Base-by-base conservation (phyloP, 2,797 vertebrate species). In the Percopsis omiscomaycus region DNA sequence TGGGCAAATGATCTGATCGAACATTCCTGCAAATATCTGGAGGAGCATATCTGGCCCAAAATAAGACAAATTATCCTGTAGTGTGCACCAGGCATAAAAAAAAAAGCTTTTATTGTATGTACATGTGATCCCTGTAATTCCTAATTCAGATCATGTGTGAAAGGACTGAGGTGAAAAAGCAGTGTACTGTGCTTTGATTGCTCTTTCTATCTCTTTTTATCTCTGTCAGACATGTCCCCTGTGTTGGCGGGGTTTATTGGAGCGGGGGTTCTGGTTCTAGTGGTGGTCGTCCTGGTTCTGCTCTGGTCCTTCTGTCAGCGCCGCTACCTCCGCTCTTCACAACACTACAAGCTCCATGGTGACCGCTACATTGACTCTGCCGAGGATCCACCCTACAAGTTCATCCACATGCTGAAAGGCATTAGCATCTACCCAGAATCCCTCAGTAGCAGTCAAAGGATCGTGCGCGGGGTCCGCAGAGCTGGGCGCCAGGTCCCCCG, bases 331-430 rank as follows among this genome's bases (percentile, higher is more conserved):
- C 91, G 92, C 66, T 83, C 92, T 73, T 85, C 86, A 0, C 94
- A 94, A 0, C 94, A 90, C 0, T 95, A 97, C 84, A 94, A 94
- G 88, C 87, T 93, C 50, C 89, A 91, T 2, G 88, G 90, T 1
- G 83, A 90, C 71, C 89, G 86, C 1, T 90, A 90, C 77, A 84
- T 89, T 3, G 92, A 92, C n/a, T 74, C 82, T 5, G 64, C 89
- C 0, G 87, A 90, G 42, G 92, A 93, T 77, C 93, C 93, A 0
- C 93, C 92, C 9, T 94, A 93, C 86, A 96, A 96, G 89, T 98
- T 98, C 86, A 98, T 98, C 56, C 97, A 98, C 87, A 98, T 98
- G 97, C 85, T 98, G 68, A 98, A 98, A 79, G 97, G 97, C 69
- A 96, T 98, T 90, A 98, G 96, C 78, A 98, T 98, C 84, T 98